Evolutionary conservation across 2,888 invertebrate genomes (phyloP).

Genomic region (Troides aeacus): DNA sequence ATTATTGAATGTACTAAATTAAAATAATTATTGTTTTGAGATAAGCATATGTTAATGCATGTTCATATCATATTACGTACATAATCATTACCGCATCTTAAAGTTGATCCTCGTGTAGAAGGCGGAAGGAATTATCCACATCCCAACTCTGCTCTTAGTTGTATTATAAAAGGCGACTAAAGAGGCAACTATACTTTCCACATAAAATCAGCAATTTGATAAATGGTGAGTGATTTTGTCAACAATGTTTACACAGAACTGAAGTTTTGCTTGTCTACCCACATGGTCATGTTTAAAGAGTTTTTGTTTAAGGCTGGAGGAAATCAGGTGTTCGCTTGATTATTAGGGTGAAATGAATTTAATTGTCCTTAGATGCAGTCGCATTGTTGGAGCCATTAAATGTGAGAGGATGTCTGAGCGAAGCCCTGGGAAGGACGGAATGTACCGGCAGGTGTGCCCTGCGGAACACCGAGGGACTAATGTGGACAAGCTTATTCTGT

Average conservation of each 20-base stretch:
- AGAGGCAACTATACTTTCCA: no score
- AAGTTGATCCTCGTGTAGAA: no score
- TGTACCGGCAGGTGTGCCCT: constrained; percentile 71
- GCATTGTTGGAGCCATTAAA: constrained; percentile 32
- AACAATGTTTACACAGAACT: not conserved
- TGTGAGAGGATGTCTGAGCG: constrained; percentile 42
- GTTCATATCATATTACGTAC: no score
- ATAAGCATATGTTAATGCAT: no score
- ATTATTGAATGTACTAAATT: no score
- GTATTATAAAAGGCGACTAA: no score
- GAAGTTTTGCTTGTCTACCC: not conserved
- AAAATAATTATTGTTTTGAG: no score
- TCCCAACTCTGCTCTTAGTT: no score
- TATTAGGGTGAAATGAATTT: constrained; percentile 36
- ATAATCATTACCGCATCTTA: no score
- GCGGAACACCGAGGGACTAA: constrained; percentile 37
- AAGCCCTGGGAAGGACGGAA: constrained; percentile 66
- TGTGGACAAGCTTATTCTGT: constrained; percentile 43
- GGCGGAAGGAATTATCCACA: no score
- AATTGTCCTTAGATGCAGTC: constrained; percentile 31
- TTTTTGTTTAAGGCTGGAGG: constrained; percentile 13
- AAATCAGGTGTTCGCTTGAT: constrained; percentile 36
- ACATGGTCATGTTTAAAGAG: not conserved
- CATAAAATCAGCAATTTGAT: no score
- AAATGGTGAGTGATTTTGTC: not conserved